Evolutionary conservation across 2,797 vertebrate species (phyloP).

Genomic region (Hozukius guyotensis): DNA sequence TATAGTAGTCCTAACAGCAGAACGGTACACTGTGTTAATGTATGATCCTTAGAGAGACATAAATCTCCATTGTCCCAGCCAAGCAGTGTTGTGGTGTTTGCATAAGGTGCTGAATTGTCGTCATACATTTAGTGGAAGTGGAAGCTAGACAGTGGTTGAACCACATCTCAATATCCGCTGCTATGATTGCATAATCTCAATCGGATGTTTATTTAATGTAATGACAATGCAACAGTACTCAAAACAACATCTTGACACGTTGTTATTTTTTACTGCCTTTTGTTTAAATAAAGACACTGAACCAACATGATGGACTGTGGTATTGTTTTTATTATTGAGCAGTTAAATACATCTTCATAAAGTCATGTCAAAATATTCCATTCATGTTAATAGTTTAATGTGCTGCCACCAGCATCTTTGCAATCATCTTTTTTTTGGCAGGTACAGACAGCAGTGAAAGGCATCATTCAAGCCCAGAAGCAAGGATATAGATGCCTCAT

Average conservation of each 20-base stretch:
- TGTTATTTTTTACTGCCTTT: slow-evolving; percentile 5
- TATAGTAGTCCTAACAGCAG: background rate
- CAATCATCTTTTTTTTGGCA: slow-evolving; percentile 48
- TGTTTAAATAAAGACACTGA: slow-evolving; percentile 68
- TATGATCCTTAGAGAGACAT: background rate
- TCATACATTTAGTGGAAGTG: background rate
- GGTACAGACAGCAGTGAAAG: slow-evolving; percentile 24
- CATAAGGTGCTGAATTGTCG: background rate
- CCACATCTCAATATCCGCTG: background rate
- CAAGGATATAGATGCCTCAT: slow-evolving; percentile 3
- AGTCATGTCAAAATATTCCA: background rate
- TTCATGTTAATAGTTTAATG: background rate
- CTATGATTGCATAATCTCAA: slow-evolving; percentile 6
- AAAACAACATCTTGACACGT: background rate
- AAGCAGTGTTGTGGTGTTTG: background rate
- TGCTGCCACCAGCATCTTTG: slow-evolving; percentile 19
- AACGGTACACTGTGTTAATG: background rate
- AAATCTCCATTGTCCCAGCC: background rate
- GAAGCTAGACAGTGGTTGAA: background rate
- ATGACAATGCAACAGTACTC: background rate
- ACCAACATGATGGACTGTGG: slow-evolving; percentile 23
- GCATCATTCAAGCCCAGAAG: background rate
- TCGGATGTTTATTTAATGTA: slow-evolving; percentile 4
- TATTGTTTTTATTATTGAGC: slow-evolving; percentile 21
- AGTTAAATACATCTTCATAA: background rate